These are phyloP conservation scores for Zoanthus gigantus DNA, from an alignment of 92 coral and sea anemone genomes.

Conservation along the genomic window DNA sequence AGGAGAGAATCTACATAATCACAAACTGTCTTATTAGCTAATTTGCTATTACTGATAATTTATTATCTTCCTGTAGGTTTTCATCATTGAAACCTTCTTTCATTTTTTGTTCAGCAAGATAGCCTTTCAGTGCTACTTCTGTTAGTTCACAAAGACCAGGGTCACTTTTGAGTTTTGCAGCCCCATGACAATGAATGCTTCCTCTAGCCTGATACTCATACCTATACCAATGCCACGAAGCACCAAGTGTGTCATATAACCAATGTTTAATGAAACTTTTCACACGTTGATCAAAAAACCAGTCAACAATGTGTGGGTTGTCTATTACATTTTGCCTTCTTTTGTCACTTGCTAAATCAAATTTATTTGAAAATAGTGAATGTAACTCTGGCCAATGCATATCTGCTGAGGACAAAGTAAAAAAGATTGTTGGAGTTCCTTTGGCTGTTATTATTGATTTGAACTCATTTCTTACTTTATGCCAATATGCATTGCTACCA, in stretches of 20 bases:
- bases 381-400: slow-evolving; percentile 65
- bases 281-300: slow-evolving; percentile 63
- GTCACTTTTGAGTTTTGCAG: too few species aligned
- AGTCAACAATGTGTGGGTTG: slow-evolving; percentile 61
- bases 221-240: slow-evolving; percentile 73
- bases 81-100: background rate
- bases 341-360: slow-evolving; percentile 27
- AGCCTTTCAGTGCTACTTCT: slow-evolving; percentile 56
- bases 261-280: slow-evolving; percentile 14
- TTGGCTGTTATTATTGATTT: slow-evolving; percentile 61
- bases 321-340: slow-evolving; percentile 58
- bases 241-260: too few species aligned
- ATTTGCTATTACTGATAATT: slow-evolving; percentile 34
- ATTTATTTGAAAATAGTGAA: slow-evolving; percentile 39
- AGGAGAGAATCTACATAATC: slow-evolving; percentile 56
- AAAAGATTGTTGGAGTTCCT: slow-evolving; percentile 65
- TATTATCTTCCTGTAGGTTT: slow-evolving; percentile 20
- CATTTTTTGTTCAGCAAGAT: slow-evolving; percentile 41
- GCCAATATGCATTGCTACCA: slow-evolving; percentile 60
- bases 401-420: slow-evolving; percentile 54
- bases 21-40: slow-evolving; percentile 42
- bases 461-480: slow-evolving; percentile 53
- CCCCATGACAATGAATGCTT: too few species aligned
- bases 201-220: slow-evolving; percentile 61
- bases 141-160: slow-evolving; percentile 56